Conservation (phyloP, 2,888 invertebrate genomes). For the Nesidiocoris tenuis region DNA sequence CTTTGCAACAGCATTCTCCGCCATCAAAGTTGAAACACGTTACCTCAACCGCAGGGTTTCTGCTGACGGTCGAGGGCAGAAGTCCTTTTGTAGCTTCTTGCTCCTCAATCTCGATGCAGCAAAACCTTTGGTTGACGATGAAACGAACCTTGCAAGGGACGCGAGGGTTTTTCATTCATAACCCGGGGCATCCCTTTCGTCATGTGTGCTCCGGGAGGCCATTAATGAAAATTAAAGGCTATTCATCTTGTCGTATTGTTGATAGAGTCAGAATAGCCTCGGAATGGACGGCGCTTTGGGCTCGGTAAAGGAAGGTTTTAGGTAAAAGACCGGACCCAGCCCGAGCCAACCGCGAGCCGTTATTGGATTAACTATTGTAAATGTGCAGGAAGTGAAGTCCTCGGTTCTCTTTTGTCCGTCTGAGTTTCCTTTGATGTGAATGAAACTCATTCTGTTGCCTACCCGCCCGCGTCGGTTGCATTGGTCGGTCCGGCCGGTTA, state of each 20-base stretch:
- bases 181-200: not conserved
- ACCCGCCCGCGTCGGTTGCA: too few relatives aligned
- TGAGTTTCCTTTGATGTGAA: constrained; percentile 22
- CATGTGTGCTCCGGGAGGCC: constrained; percentile 5
- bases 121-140: not conserved
- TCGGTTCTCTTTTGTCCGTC: constrained; percentile 1
- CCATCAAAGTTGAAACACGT: not conserved
- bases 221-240: constrained; percentile 44
- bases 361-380: constrained; percentile 43
- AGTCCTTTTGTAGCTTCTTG: constrained; percentile 9
- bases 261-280: constrained; percentile 30
- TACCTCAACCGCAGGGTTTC: not conserved
- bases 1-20: not conserved
- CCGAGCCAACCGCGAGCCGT: constrained; percentile 4
- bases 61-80: not conserved
- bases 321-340: not conserved
- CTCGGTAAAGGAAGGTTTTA: not conserved
- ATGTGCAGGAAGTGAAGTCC: constrained; percentile 23
- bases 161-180: constrained; percentile 4
- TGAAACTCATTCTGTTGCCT: constrained; percentile 21
- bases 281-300: not conserved
- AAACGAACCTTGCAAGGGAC: not conserved
- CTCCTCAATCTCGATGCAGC: not conserved
- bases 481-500: too few relatives aligned
- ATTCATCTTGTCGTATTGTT: constrained; percentile 40